phyloP scores from a whole-genome alignment of 2,888 invertebrate species.

The Agrilus cyanescens region DNA sequence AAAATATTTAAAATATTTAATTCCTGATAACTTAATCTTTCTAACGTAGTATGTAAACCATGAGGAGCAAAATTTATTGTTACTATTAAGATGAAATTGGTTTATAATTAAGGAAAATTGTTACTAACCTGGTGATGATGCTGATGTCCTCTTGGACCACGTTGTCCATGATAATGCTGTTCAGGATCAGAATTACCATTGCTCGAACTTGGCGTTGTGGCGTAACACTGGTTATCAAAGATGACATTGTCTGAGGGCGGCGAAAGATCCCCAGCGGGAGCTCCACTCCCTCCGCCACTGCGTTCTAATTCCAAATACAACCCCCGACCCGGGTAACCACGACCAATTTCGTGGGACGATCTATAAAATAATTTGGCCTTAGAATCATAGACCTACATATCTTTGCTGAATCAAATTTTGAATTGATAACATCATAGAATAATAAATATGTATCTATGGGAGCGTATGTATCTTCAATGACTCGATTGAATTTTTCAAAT shows the following conservation, averaged over 20 bases:
- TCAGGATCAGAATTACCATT: slow-evolving; percentile 87
- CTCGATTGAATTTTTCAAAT: too few relatives aligned
- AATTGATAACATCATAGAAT: too few relatives aligned
- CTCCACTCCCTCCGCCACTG: slow-evolving; percentile 35
- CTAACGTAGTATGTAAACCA: too few relatives aligned
- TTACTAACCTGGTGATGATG: slow-evolving; percentile 50
- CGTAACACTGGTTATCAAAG: slow-evolving; percentile 92
- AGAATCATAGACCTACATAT: too few relatives aligned
- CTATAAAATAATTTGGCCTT: slow-evolving; percentile 31
- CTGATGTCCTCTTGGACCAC: slow-evolving; percentile 45
- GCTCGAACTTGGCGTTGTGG: slow-evolving; percentile 87
- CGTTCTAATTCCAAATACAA: slow-evolving; percentile 72
- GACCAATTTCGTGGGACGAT: slow-evolving; percentile 60
- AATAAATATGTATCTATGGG: too few relatives aligned
- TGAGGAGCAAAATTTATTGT: too few relatives aligned
- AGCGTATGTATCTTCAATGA: too few relatives aligned
- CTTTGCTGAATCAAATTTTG: too few relatives aligned
- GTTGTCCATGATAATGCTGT: slow-evolving; percentile 49
- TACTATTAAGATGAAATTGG: too few relatives aligned
- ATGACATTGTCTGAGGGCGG: slow-evolving; percentile 89
- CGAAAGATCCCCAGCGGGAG: slow-evolving; percentile 41
- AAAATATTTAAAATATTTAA: too few relatives aligned
- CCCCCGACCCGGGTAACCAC: slow-evolving; percentile 59
- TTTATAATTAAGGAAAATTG: not conserved
- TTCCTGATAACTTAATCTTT: too few relatives aligned